Evolutionary conservation across 2,113 vertebrate genomes (phyloP).

Genomic region (Stictonetta naevosa): DNA sequence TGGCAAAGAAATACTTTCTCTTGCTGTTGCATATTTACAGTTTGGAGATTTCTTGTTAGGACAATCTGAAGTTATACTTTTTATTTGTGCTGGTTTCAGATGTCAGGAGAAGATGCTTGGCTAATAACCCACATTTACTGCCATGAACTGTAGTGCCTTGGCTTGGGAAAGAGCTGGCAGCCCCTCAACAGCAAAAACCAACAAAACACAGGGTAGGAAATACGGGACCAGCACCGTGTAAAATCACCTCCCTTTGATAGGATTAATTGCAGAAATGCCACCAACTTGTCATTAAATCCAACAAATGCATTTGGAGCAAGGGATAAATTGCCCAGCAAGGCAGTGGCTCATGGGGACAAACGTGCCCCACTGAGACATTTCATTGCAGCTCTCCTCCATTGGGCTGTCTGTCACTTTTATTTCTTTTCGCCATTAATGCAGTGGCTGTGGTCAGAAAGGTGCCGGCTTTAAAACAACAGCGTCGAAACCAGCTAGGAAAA

Average conservation of each 20-base stretch:
- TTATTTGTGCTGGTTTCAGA: slow-evolving; percentile 9
- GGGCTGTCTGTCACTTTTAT: background rate
- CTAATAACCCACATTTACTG: background rate
- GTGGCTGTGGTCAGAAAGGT: slow-evolving; percentile 25
- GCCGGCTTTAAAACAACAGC: slow-evolving; percentile 18
- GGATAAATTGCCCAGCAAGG: slow-evolving; percentile 34
- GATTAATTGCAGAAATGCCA: slow-evolving; percentile 63
- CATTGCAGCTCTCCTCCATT: background rate
- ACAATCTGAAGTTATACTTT: slow-evolving; percentile 34
- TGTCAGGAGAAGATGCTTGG: background rate
- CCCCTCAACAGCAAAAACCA: background rate
- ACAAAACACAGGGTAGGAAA: slow-evolving; percentile 1
- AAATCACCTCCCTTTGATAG: slow-evolving; percentile 37
- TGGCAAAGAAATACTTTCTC: slow-evolving; percentile 45
- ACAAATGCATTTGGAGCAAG: slow-evolving; percentile 35
- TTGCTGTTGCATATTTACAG: slow-evolving; percentile 56
- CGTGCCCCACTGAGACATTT: background rate
- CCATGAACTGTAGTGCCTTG: background rate
- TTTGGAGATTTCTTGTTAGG: slow-evolving; percentile 57
- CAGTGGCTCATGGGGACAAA: slow-evolving; percentile 12
- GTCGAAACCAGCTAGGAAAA: background rate
- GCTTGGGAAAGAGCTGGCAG: background rate
- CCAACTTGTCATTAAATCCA: slow-evolving; percentile 53
- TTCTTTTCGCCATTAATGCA: slow-evolving; percentile 11
- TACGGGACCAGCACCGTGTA: background rate